Percentiles rank a stretch among this genome's conserved stretches.
Conservation (phyloP, 1,140 invertebrate species). For the Nilaparvata lugens region DNA sequence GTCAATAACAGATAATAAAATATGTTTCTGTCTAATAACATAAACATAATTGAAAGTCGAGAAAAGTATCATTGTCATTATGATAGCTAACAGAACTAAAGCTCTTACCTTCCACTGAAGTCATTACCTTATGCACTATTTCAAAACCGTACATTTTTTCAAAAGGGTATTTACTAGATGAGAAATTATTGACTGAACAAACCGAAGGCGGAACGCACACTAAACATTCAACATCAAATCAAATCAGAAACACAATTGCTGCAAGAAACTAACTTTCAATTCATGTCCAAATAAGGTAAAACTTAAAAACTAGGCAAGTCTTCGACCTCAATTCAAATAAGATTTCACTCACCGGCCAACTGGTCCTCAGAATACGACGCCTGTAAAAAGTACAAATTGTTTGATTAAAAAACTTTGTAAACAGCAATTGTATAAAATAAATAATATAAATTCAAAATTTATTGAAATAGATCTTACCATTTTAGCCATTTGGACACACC, state of each 20-base stretch:
- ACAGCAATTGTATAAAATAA: not conserved
- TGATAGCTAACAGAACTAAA: no score
- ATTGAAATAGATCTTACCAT: not conserved
- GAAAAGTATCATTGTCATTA: no score
- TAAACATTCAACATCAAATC: no score
- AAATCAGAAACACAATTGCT: constrained; percentile 35
- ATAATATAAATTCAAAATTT: not conserved
- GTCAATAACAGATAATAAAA: no score
- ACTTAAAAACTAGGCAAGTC: constrained; percentile 25
- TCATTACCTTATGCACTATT: constrained; percentile 42
- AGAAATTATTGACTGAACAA: constrained; percentile 12
- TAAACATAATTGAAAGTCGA: no score
- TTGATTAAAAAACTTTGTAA: not conserved
- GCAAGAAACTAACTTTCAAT: constrained; percentile 26
- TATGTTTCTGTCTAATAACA: no score
- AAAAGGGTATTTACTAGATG: constrained; percentile 2
- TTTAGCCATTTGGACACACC: not conserved
- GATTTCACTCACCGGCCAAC: constrained; percentile 57
- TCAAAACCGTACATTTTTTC: constrained; percentile 42
- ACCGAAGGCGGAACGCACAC: constrained; percentile 31
- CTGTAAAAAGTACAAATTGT: constrained; percentile 45
- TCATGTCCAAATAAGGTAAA: constrained; percentile 33
- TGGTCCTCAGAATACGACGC: constrained; percentile 82
- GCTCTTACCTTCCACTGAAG: constrained; percentile 42
- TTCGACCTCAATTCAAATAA: constrained; percentile 30